These are phyloP conservation scores for Agonopterix alstromeriana DNA, from an alignment of 2,888 invertebrate genomes.

Conservation along the genomic window DNA sequence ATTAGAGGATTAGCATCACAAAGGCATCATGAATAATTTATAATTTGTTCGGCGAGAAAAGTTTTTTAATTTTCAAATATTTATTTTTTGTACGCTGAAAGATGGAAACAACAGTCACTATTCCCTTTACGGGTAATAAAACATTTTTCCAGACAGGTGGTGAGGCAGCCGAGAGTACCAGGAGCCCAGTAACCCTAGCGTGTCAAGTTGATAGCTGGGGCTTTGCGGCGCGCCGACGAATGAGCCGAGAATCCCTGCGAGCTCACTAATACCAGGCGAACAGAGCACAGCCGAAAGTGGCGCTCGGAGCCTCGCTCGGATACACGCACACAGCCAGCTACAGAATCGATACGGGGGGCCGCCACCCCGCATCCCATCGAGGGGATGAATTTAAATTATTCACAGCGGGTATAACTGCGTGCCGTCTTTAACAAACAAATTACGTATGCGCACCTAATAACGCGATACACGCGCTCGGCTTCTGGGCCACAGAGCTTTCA, in stretches of 20 bases:
- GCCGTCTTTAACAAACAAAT: constrained; percentile 76
- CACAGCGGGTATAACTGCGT: constrained; percentile 73
- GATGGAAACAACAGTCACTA: not conserved
- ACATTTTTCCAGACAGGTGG: constrained; percentile 1
- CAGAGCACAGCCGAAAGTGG: constrained; percentile 48
- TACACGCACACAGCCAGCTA: constrained; percentile 29
- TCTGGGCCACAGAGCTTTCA: constrained; percentile 65
- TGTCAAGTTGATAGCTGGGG: constrained; percentile 50
- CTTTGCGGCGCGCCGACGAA: constrained; percentile 60
- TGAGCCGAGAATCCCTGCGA: constrained; percentile 51
- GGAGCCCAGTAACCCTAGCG: constrained; percentile 31
- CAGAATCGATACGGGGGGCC: constrained; percentile 56
- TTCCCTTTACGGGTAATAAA: not conserved
- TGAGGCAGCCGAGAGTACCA: constrained; percentile 9
- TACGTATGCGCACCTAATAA: constrained; percentile 74
- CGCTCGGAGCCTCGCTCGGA: constrained; percentile 22
- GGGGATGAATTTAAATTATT: constrained; percentile 76
- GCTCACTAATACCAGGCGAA: constrained; percentile 50
- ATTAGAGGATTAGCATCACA: constrained; percentile 52
- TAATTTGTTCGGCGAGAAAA: constrained; percentile 21
- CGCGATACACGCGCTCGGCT: constrained; percentile 58
- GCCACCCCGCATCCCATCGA: constrained; percentile 46
- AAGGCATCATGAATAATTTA: constrained; percentile 46
- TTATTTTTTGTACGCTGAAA: not conserved
- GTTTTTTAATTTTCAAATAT: constrained; percentile 29